phyloP scores from a whole-genome alignment of 2,888 invertebrate species.

The Alentia gelatinosa region DNA sequence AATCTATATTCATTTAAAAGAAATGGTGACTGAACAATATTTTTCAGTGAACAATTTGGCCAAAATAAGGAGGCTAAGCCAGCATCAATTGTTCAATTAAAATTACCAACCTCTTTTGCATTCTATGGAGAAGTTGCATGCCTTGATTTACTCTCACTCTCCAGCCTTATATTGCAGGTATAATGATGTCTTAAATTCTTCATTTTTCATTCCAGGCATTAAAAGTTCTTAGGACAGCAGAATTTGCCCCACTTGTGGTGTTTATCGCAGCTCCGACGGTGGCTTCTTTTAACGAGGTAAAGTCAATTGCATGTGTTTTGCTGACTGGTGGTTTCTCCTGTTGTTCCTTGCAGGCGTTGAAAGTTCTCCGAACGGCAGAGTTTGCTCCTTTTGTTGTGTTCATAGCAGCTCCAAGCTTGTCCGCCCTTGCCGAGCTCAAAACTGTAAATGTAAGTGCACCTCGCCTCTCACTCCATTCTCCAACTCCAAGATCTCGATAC shows the following conservation, averaged over 20 bases:
- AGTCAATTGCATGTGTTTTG: constrained; percentile 53
- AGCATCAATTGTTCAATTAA: constrained; percentile 38
- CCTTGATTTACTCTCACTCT: background rate
- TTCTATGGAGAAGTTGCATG: background rate
- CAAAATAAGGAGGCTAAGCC: constrained; percentile 20
- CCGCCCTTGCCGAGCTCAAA: constrained; percentile 78
- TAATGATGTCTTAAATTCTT: constrained; percentile 38
- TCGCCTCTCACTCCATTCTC: constrained; percentile 19
- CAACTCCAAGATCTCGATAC: background rate
- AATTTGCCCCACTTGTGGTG: constrained; percentile 99
- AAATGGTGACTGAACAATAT: background rate
- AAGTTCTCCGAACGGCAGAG: constrained; percentile 97
- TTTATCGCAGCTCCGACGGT: constrained; percentile 99
- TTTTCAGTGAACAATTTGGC: background rate
- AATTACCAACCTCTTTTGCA: constrained; percentile 2
- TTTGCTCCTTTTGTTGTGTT: constrained; percentile 99
- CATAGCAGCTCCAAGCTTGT: constrained; percentile 96
- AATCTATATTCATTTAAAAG: background rate
- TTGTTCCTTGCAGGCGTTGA: constrained; percentile 88
- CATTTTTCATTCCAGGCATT: constrained; percentile 86
- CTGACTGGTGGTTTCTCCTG: constrained; percentile 53
- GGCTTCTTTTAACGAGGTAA: constrained; percentile 81
- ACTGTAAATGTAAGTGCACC: constrained; percentile 60
- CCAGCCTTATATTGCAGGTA: background rate
- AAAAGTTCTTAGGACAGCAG: constrained; percentile 96